Evolutionary conservation across 1,140 invertebrate genomes (phyloP), one percentile per base, ranked within the genome.

Genomic region (Chrysomallon squamiferum): DNA sequence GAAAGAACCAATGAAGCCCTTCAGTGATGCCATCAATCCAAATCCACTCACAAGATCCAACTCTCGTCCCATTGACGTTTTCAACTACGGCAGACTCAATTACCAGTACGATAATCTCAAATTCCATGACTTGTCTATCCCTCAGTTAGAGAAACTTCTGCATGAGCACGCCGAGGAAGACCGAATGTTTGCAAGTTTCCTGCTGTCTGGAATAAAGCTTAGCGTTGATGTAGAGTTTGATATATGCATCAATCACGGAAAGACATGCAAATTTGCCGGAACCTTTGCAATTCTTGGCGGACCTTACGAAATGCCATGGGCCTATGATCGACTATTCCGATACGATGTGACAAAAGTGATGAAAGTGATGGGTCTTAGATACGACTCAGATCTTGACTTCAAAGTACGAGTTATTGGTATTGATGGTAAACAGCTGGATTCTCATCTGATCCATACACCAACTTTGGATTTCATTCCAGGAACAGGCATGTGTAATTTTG

Each of bases 31-130:
- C 1, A 45, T 62, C 25, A 67, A 71, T 35, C 52, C 63, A 33
- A 52, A 71, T 11, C 25, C 47, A 5, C 38, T 69, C 11, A 73
- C 71, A 0, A 60, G 62, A 11, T 59, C 64, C 35, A 45, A 69
- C 47, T 62, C 65, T 60, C 20, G 27, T 49, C 18, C 32, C 30
- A 11, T 30, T n/a, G 35, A 43, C 22, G 15, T 60, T 22, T 38
- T 29, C 30, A 25, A 20, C n/a, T 59, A 27, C 7, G n/a, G n/a
- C 33, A 54, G 64, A 52, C 57, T 69, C 27, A 49, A 57, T 38
- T 72, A 68, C 57, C 50, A 69, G 52, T 72, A 72, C 45, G 71
- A 72, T 41, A 66, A 59, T 60, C 63, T 72, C 29, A 57, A 66
- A n/a, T 56, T 72, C 47, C 50, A 65, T 45, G 66, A 62, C 15